Evolutionary conservation across 2,888 invertebrate species (phyloP).

Genomic region (Dryadula phaetusa): DNA sequence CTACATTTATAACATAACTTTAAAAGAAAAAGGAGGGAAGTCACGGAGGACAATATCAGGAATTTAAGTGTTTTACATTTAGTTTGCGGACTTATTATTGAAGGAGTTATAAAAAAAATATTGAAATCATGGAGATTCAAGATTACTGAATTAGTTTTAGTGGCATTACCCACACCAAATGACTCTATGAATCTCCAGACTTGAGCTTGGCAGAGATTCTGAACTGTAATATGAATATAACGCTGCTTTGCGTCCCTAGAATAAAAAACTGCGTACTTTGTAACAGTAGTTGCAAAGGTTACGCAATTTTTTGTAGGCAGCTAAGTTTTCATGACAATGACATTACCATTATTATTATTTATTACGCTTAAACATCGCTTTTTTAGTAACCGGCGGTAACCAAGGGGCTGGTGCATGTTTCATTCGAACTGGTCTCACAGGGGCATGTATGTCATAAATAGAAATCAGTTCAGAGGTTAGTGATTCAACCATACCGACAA

Average conservation of each 20-base stretch:
- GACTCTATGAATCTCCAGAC: slow-evolving; percentile 15
- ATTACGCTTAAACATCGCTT: slow-evolving; percentile 17
- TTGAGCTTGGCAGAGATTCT: slow-evolving; percentile 1
- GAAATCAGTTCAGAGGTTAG: slow-evolving; percentile 29
- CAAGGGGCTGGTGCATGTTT: slow-evolving; percentile 40
- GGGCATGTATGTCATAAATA: slow-evolving; percentile 40
- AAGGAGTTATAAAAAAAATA: not conserved
- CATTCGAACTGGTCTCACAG: slow-evolving; percentile 21
- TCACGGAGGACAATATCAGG: not conserved
- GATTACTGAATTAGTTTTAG: not conserved
- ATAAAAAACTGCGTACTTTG: too few species aligned
- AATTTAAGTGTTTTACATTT: not conserved
- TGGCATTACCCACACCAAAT: slow-evolving; percentile 10
- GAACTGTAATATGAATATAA: not conserved
- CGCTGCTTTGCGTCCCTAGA: not conserved
- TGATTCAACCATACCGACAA: slow-evolving; percentile 28
- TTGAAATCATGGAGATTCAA: not conserved
- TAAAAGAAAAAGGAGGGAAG: not conserved
- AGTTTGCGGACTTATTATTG: not conserved
- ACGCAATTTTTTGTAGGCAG: too few species aligned
- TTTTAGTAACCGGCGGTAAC: slow-evolving; percentile 25
- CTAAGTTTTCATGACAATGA: too few species aligned
- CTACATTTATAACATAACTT: not conserved
- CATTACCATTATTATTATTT: slow-evolving; percentile 25
- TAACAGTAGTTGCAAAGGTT: too few species aligned